Percentiles rank a stretch among this genome's conserved stretches.
These are phyloP conservation scores for Calameuta pallipes DNA, from an alignment of 2,888 invertebrate species.

Conservation along the genomic window DNA sequence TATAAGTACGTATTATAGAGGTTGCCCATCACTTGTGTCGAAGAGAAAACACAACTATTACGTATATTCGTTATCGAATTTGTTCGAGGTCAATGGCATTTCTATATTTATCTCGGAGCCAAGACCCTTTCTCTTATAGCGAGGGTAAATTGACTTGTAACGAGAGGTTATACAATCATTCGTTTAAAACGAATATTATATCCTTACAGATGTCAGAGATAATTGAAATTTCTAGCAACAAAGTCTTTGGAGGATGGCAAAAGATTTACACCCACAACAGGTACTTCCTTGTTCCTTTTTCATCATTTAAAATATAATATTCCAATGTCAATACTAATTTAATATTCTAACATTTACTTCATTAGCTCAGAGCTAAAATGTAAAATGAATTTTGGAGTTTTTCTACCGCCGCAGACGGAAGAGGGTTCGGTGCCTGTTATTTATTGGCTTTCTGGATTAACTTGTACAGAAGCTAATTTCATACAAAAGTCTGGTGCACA, in stretches of 20 bases:
- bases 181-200: too few relatives aligned
- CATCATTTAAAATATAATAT: not conserved
- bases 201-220: slow-evolving; percentile 68
- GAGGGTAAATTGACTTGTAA: too few relatives aligned
- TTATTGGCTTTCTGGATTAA: slow-evolving; percentile 92
- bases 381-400: slow-evolving; percentile 93
- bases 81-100: slow-evolving; percentile 1
- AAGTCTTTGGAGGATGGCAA: slow-evolving; percentile 86
- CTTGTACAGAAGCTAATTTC: slow-evolving; percentile 96
- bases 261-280: slow-evolving; percentile 86
- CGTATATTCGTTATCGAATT: not conserved
- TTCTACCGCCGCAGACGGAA: slow-evolving; percentile 82
- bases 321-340: not conserved
- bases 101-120: not conserved
- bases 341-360: slow-evolving; percentile 13
- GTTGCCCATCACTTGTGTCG: slow-evolving; percentile 40
- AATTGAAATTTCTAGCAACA: slow-evolving; percentile 75
- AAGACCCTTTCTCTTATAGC: not conserved
- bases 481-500: slow-evolving; percentile 96
- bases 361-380: slow-evolving; percentile 80
- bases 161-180: too few relatives aligned
- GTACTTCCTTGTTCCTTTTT: slow-evolving; percentile 54
- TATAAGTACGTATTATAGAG: too few relatives aligned
- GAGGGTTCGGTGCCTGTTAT: slow-evolving; percentile 80
- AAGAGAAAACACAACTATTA: too few relatives aligned